Base-by-base conservation (phyloP, 2,888 invertebrate genomes). In the Meandrusa payeni region DNA sequence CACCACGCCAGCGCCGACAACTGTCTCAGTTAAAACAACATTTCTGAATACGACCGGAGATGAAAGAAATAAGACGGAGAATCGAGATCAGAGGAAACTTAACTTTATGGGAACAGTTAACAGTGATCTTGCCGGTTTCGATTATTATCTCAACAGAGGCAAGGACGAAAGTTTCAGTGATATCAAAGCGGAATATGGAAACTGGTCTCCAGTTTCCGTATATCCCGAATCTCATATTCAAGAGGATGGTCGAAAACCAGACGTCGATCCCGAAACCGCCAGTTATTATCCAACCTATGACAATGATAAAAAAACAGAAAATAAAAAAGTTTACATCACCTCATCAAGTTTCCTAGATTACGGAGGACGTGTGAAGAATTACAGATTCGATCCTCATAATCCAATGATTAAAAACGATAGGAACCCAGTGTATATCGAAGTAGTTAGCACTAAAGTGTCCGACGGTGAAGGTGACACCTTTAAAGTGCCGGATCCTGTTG, bases 401-500 rank as follows among this genome's bases (percentile, higher is more conserved):
- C 88, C 87, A 29, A 82, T 82, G 0, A 83, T 88, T 22, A 86
- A 88, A 50, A 89, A 89, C 52, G 89, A 89, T 51, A 79, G 90
- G 55, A 90, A 89, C 51, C 90, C 91, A 1, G 87, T 91, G 5
- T 83, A 86, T 36, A 85, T 88, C 40, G 88, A 89, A 61, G 76
- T 82, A 1, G 85, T 89, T 1, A 85, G 85, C 49, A 83, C 85
- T 2, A 83, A 88, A 64, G 85, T 88, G 1, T 81, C 83, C 2
- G 87, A 88, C 9, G 55, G 52, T 33, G 88, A 89, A 58, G 76
- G 75, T 2, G 87, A 86, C 32, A 70, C 80, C 0, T 81, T 79
- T 28, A 80, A 86, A 50, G 89, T 93, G 1, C 94, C 94, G 1
- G 89, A 91, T 19, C 94, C 94, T 15, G 92, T 94, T 0, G 85